Conservation (phyloP, 2,113 vertebrate species). For the Arenaria interpres region DNA sequence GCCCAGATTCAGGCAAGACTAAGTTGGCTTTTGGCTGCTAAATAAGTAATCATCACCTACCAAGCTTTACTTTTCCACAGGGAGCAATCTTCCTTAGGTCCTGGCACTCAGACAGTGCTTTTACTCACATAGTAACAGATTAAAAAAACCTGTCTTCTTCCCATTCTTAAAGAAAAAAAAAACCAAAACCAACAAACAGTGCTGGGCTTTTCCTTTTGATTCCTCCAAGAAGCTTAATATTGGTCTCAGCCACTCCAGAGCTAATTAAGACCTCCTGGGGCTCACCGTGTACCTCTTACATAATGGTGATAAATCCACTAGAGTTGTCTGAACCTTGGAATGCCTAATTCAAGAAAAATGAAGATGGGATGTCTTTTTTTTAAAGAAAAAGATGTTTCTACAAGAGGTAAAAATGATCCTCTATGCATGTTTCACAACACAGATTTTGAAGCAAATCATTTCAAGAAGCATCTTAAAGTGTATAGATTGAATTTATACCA, state of each 20-base stretch:
- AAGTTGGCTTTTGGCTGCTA: neutral
- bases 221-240: neutral
- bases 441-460: neutral
- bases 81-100: neutral
- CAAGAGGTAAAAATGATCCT: neutral
- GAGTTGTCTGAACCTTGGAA: neutral
- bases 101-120: neutral
- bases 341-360: neutral
- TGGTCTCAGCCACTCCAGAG: neutral
- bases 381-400: neutral
- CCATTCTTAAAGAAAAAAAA: neutral
- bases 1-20: neutral
- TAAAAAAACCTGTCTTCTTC: neutral
- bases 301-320: neutral
- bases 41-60: neutral
- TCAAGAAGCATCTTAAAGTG: neutral
- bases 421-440: neutral
- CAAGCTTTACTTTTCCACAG: neutral
- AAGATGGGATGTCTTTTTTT: neutral
- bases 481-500: neutral
- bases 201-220: neutral
- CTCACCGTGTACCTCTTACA: fast-evolving
- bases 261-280: neutral
- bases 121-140: neutral
- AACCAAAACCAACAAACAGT: neutral